A percentile compares a stretch with the other conserved stretches of the same genome.
These are phyloP conservation scores for Chamaea fasciata DNA, from an alignment of 2,113 vertebrate genomes.

Conservation along the genomic window DNA sequence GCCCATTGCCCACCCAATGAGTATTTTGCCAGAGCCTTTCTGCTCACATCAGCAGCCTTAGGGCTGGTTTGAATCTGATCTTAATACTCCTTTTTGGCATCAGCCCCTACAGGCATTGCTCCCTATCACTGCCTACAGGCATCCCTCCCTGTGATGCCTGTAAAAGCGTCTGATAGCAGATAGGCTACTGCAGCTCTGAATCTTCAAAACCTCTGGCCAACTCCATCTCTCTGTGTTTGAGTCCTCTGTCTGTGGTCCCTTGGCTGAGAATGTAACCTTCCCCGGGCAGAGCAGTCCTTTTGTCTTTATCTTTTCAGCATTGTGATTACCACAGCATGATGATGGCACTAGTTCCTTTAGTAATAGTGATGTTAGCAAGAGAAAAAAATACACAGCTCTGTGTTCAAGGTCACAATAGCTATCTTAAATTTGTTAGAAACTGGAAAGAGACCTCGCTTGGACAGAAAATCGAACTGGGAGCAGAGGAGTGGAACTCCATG, in stretches of 20 bases:
- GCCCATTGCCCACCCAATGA: background rate
- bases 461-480: background rate
- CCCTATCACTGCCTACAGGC: background rate
- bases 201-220: background rate
- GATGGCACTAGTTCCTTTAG: background rate
- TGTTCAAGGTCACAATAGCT: background rate
- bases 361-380: background rate
- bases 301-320: background rate
- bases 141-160: background rate
- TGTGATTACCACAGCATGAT: background rate
- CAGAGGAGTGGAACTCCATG: background rate
- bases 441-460: accelerated
- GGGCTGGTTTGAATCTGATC: background rate
- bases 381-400: background rate
- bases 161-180: background rate
- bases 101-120: background rate
- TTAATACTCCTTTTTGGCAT: background rate
- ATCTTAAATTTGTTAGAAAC: background rate
- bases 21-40: background rate
- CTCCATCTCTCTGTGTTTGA: background rate
- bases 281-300: background rate
- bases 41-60: background rate
- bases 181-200: background rate
- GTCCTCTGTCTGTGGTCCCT: background rate
- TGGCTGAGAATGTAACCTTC: background rate